These are phyloP conservation scores for Masticophis lateralis DNA, from an alignment of 2,797 vertebrate species.

Conservation along the genomic window DNA sequence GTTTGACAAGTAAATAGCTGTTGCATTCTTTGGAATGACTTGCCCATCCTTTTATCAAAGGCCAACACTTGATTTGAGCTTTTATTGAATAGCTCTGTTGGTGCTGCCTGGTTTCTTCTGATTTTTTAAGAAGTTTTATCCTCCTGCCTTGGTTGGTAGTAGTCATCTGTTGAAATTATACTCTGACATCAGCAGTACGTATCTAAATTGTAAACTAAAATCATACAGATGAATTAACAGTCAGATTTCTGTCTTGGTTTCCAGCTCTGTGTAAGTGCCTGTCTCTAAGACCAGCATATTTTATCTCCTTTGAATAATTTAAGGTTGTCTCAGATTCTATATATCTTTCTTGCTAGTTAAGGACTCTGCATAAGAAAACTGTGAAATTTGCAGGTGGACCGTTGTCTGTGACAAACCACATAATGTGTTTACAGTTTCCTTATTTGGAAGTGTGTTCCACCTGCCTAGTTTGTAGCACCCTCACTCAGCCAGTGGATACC, in stretches of 20 bases:
- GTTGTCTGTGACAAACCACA: not conserved
- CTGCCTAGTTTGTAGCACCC: not conserved
- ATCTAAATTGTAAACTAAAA: not conserved
- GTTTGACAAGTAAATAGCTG: not conserved
- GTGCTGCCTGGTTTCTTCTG: not conserved
- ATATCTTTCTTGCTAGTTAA: not conserved
- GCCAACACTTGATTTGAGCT: not conserved
- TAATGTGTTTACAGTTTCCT: conserved; percentile 4
- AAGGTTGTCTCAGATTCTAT: not conserved
- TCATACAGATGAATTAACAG: not conserved
- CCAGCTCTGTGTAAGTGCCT: not conserved
- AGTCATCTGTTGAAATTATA: not conserved
- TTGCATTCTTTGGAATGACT: not conserved
- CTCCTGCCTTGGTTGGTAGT: not conserved
- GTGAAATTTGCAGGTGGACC: conserved; percentile 5
- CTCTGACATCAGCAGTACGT: not conserved
- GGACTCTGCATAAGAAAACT: not conserved
- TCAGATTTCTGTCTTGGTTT: not conserved
- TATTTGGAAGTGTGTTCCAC: not conserved
- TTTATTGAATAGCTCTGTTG: not conserved
- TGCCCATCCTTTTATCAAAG: not conserved
- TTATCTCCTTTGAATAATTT: not conserved
- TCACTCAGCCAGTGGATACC: not conserved
- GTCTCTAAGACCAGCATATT: conserved; percentile 36
- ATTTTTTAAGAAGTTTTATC: not conserved